Evolutionary conservation across 2,797 vertebrate species (phyloP), one percentile per base, ranked within the genome.

Genomic region (Mallotus villosus): DNA sequence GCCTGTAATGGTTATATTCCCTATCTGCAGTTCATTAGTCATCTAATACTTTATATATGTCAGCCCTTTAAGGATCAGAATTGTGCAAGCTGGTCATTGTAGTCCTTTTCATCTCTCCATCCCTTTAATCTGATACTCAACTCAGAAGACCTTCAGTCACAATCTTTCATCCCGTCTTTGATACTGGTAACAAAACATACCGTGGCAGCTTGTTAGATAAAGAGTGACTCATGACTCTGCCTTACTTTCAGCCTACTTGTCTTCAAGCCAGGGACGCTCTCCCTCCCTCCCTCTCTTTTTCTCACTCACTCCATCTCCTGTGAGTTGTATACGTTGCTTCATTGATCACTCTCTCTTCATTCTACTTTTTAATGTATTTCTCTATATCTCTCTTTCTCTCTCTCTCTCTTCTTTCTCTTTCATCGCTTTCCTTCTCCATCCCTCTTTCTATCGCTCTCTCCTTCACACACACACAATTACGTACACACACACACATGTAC

Each of bases 331-430:
- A 74, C 74, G 1, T 12, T 46, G 41, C 12, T 46, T 14, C 65
- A 87, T 87, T 41, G 83, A 90, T 87, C 86, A 79, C 77, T 77
- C 76, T 74, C 68, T 79, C 85, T 80, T 77, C 82, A 78, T 85
- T 83, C 79, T 87, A 82, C 82, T 61, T 60, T 27, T 4, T 55
- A 19, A 17, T 55, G n/a, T 17, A 1, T 55, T 3, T 55, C 17
- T 51, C 7, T 17, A 14, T 17, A 51, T 51, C 16, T 14, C 8
- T 51, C 49, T 70, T 49, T 46, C n/a, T 68, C 58, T 63, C 73
- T 80, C 58, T 62, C 25, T 53, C 65, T 72, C 79, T 57, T 82
- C 73, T 80, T 87, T 81, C 71, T 68, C 72, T 83, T 75, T 63
- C 73, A 71, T 79, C 75, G 1, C 77, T 74, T 71, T 63, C 83